phyloP scores from a whole-genome alignment of 2,113 vertebrate species.

The Romanogobio albipinnatus region DNA sequence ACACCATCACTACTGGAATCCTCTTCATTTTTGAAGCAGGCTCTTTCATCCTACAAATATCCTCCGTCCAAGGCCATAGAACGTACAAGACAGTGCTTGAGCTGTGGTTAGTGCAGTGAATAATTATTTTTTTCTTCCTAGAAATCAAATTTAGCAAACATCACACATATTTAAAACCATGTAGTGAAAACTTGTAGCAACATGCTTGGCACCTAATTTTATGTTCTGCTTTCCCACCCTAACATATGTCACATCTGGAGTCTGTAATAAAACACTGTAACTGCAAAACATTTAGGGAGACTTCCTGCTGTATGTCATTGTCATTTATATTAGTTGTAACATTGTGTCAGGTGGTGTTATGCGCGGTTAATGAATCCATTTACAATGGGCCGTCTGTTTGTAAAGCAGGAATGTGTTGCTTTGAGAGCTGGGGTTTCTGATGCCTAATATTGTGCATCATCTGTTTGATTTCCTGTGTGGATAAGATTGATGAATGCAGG shows the following conservation, averaged over 20 bases:
- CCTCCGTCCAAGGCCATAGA: background rate
- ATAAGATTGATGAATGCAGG: constrained; percentile 68
- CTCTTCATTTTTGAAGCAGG: constrained; percentile 13
- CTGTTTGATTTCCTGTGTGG: constrained; percentile 53
- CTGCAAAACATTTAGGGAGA: constrained; percentile 2
- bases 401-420: constrained; percentile 36
- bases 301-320: constrained; percentile 16
- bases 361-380: constrained; percentile 47
- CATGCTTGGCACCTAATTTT: background rate
- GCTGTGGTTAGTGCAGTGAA: background rate
- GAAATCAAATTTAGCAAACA: background rate
- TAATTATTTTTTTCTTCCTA: background rate
- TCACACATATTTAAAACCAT: background rate
- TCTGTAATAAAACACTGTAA: background rate
- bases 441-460: constrained; percentile 45
- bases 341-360: constrained; percentile 42
- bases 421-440: constrained; percentile 33
- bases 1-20: constrained; percentile 5
- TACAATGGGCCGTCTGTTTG: constrained; percentile 37
- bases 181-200: background rate
- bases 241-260: constrained; percentile 18
- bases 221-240: background rate
- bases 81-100: background rate
- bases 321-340: constrained; percentile 48
- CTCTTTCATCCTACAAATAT: background rate